Evolutionary conservation across 2,113 vertebrate species (phyloP).

Genomic region (Pavo muticus): DNA sequence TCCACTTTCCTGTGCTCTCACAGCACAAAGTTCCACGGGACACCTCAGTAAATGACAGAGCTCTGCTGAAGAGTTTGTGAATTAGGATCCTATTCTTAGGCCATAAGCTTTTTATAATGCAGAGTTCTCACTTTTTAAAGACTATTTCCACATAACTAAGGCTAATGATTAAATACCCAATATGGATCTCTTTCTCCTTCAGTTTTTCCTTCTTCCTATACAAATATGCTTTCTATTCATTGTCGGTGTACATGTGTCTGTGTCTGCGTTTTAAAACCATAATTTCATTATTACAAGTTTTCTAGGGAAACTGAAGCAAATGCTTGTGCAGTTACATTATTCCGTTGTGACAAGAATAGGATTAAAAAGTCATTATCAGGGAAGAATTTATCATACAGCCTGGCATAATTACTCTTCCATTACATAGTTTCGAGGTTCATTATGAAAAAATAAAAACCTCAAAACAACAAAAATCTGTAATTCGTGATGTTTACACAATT

Average conservation of each 20-base stretch:
- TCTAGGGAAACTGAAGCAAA: slow-evolving; percentile 12
- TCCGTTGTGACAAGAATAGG: neutral
- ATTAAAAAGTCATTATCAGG: slow-evolving; percentile 1
- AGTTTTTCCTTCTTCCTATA: neutral
- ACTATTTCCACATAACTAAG: neutral
- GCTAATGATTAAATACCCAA: neutral
- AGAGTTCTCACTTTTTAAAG: neutral
- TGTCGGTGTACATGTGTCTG: neutral
- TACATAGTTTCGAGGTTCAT: neutral
- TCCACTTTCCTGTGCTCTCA: neutral
- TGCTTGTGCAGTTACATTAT: neutral
- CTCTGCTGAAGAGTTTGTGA: neutral
- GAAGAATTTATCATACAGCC: neutral
- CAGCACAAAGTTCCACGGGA: neutral
- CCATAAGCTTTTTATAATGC: neutral
- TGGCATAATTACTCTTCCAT: neutral
- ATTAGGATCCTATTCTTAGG: neutral
- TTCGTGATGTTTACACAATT: slow-evolving; percentile 34
- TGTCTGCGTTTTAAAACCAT: neutral
- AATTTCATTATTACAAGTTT: neutral
- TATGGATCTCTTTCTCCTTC: neutral
- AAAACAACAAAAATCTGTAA: slow-evolving; percentile 7
- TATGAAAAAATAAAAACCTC: slow-evolving; percentile 3
- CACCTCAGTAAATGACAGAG: neutral
- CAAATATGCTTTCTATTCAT: neutral